phyloP scores from a whole-genome alignment of 2,888 invertebrate genomes.

The Agrochola macilenta region DNA sequence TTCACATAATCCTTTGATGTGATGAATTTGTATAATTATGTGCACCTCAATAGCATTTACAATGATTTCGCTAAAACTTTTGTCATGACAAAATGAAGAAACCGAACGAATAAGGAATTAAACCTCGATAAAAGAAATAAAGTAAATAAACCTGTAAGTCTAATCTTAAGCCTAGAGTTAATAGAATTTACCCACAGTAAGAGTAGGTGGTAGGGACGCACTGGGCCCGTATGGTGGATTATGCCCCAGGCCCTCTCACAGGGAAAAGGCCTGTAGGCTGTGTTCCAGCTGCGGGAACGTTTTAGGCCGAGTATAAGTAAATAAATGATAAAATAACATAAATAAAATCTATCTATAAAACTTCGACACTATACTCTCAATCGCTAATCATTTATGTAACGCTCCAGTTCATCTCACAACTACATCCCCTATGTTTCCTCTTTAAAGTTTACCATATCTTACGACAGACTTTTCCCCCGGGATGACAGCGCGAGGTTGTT shows the following conservation, averaged over 20 bases:
- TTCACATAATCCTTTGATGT: background rate
- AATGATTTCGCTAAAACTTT: background rate
- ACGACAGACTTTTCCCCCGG: constrained; percentile 68
- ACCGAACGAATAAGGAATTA: background rate
- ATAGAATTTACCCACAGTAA: background rate
- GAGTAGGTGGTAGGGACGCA: background rate
- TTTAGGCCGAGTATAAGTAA: background rate
- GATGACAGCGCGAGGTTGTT: constrained; percentile 67
- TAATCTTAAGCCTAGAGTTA: background rate
- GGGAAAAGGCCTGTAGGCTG: background rate
- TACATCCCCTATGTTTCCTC: constrained; percentile 58
- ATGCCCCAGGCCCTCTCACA: background rate
- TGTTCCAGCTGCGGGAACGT: background rate
- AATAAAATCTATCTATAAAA: background rate
- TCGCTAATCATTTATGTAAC: background rate
- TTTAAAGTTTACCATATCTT: constrained; percentile 75
- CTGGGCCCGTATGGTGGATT: background rate
- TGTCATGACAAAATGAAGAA: background rate
- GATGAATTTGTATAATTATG: background rate
- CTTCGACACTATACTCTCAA: background rate
- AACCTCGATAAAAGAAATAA: background rate
- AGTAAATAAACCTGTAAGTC: background rate
- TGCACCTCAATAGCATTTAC: background rate
- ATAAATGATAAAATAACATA: background rate
- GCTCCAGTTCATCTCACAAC: constrained; percentile 14